These are phyloP conservation scores for Solea senegalensis DNA, from an alignment of 2,113 vertebrate species.

Conservation along the genomic window DNA sequence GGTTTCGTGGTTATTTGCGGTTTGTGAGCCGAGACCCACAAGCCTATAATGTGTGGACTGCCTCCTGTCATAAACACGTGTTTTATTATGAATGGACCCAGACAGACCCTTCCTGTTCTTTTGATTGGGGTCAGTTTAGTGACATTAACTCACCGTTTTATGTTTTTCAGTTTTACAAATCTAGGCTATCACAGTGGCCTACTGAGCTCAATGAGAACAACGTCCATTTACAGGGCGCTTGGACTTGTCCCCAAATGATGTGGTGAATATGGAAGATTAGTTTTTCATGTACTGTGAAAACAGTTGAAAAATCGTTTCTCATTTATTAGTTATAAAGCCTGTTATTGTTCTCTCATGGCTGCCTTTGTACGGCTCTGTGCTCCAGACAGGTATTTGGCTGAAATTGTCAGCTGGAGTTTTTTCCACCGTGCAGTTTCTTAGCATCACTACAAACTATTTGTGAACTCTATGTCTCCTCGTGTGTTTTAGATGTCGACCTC, in stretches of 20 bases:
- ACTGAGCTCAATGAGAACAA: conserved; percentile 17
- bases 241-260: conserved; percentile 11
- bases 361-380: conserved; percentile 4
- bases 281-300: conserved; percentile 52
- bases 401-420: conserved; percentile 23
- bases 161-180: conserved; percentile 1
- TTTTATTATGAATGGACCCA: conserved; percentile 6
- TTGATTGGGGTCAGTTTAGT: conserved; percentile 5
- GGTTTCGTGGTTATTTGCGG: not conserved
- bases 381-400: conserved; percentile 59
- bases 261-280: conserved; percentile 43
- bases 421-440: conserved; percentile 17
- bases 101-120: conserved; percentile 28
- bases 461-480: not conserved
- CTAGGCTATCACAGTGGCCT: conserved; percentile 26
- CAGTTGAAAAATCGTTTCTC: conserved; percentile 46
- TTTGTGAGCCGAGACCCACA: not conserved
- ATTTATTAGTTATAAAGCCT: conserved; percentile 51
- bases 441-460: conserved; percentile 21
- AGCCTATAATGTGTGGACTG: not conserved
- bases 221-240: conserved; percentile 1
- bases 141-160: not conserved
- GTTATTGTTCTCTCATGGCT: conserved; percentile 57
- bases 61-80: conserved; percentile 1
- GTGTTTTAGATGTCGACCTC: not conserved